Evolutionary conservation across 2,888 invertebrate species (phyloP), one percentile per base, ranked within the genome.

Genomic region (Anarsia innoxiella): DNA sequence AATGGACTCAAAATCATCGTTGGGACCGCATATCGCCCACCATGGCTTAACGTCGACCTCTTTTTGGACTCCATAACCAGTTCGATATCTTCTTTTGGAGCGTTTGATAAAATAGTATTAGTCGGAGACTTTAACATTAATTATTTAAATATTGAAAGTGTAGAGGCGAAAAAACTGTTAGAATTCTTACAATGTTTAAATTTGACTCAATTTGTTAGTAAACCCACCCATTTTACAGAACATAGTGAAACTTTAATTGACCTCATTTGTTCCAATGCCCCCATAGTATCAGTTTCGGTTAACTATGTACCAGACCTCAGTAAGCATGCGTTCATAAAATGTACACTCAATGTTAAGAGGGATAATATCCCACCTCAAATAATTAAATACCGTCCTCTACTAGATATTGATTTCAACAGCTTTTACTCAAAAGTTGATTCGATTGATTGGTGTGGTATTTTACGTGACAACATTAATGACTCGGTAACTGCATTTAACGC

Each of bases 81-180:
- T 9, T 31, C 16, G 23, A 9, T 23, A 12, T 12, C 2, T 6
- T 11, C 19, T 9, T 12, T 31, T 8, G 10, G 5, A 1, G 5
- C 11, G 2, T 16, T 5, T 12, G 12, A 31, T 11, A 3, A 31
- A 10, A 23, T 23, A 1, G 8, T 31, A 2, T 19, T 31, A 11
- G 2, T 31, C 1, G 31, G 31, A 2, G 31, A 31, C 23, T 31
- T 31, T 31, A 31, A 31, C 8, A 19, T 31, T 11, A 12, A 31
- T 23, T 12, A 5, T 2, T 12, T 19, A 9, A 12, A 12, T 4
- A 12, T 11, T 23, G 5, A 19, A 19, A 3, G 2, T 5, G 9
- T 3, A 5, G 9, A n/a, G 1, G 13, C 12, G 6, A 23, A 12
- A 12, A 31, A 31, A 12, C 12, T 31, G 12, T 1, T 8, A 9